Conservation (phyloP, 2,797 vertebrate species). For the Clarias pachynema region DNA sequence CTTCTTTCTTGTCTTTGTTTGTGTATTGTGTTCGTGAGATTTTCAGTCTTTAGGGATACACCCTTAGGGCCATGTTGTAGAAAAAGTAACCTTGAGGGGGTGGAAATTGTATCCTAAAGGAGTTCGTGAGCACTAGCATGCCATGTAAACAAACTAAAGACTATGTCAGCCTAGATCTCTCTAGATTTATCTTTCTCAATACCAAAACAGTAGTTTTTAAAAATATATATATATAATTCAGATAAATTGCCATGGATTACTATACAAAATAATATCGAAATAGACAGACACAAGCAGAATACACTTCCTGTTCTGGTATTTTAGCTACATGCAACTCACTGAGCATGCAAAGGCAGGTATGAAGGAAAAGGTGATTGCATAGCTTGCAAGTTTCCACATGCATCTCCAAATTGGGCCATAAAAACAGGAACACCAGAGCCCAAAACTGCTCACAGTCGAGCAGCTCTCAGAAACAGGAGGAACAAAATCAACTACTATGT, state of each 20-base stretch:
- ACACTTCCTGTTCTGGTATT: conserved; percentile 9
- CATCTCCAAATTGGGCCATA: conserved; percentile 60
- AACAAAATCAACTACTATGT: not conserved
- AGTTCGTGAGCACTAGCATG: conserved; percentile 56
- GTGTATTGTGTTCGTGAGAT: conserved; percentile 38
- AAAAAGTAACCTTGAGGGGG: conserved; percentile 55
- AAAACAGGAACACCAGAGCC: conserved; percentile 24
- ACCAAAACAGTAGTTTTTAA: not conserved
- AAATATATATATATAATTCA: not conserved
- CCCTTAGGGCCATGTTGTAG: conserved; percentile 57
- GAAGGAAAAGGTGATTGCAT: conserved; percentile 62
- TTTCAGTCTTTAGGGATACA: conserved; percentile 45
- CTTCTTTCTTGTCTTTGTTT: conserved; percentile 32
- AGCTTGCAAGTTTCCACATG: conserved; percentile 74
- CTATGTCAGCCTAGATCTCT: not conserved
- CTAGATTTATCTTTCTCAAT: not conserved
- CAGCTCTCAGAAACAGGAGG: not conserved
- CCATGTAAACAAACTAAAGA: conserved; percentile 57
- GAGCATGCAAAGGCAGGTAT: conserved; percentile 72
- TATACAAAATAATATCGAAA: not conserved
- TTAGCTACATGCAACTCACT: conserved; percentile 13
- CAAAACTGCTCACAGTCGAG: not conserved
- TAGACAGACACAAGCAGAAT: not conserved
- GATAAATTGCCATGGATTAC: not conserved
- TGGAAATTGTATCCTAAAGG: conserved; percentile 51